Base-by-base conservation (phyloP, 2,888 invertebrate species). In the Schizotus pectinicornis region DNA sequence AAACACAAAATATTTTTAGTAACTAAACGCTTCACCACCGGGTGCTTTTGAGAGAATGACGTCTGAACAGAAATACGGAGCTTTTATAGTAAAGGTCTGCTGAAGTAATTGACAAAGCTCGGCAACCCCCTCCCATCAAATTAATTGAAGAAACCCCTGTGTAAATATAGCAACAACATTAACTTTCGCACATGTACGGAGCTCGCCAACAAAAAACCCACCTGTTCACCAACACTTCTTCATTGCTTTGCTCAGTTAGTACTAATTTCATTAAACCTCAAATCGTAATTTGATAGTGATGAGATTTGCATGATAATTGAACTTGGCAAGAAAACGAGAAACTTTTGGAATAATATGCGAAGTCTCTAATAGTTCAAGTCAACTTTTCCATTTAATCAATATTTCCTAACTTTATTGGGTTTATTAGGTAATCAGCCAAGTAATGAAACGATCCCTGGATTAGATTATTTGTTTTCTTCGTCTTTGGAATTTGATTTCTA, bases 121-220 rank as follows among this genome's bases (percentile, higher is more conserved):
- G 57, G 61, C 61, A 60, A 61, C 54, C 62, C 63, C 66, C 68
- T 58, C 69, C 69, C 71, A 71, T 70, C 67, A 68, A 68, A 71
- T 70, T 72, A 70, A 74, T 74, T 70, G 71, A 68, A 67, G 69
- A 71, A 72, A 61, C 70, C 70, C 64, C 68, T 70, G 59, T 39
- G 66, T 68, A 72, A 70, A 72, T 68, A 70, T 62, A 65, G 61
- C 60, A 63, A 65, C 62, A 67, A 67, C 62, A 63, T 68, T 62
- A 61, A 61, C 50, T 63, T 60, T 55, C 54, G 42, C 49, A 50
- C 55, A 54, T 22, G 22, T 22, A 22, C 22, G 22, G 22, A 22
- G 5, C 22, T 22, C 22, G 22, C 22, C 22, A 22, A 22, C 22
- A 22, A 22, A 22, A 22, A 3, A 22, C 22, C 22, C 22, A 22